These are phyloP conservation scores for Pungitius pungitius DNA, from an alignment of 2,113 vertebrate genomes.

Conservation along the genomic window DNA sequence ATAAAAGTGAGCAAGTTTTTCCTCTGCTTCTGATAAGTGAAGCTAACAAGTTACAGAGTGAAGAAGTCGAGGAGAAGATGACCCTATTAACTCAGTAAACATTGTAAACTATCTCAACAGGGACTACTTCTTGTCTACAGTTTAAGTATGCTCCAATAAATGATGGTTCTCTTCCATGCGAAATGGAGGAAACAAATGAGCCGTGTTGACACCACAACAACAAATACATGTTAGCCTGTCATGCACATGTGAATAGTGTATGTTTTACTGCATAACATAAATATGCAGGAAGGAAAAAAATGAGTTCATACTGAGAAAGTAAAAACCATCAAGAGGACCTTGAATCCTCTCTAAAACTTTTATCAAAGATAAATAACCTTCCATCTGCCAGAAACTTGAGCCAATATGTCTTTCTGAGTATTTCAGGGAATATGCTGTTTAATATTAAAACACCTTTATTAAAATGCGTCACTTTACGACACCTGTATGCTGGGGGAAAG, in stretches of 20 bases:
- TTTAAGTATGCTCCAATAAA: constrained; percentile 3
- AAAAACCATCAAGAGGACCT: neutral
- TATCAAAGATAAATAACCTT: neutral
- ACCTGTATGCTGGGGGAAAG: constrained; percentile 32
- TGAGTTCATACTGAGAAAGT: neutral
- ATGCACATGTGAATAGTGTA: neutral
- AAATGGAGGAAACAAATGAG: neutral
- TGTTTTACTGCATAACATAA: neutral
- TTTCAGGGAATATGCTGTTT: constrained; percentile 14
- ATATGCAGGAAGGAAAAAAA: no score
- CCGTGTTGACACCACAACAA: neutral
- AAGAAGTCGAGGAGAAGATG: no score
- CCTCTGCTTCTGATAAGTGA: no score
- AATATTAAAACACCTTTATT: constrained; percentile 33
- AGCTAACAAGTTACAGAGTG: no score
- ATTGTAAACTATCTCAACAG: neutral
- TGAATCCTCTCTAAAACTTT: neutral
- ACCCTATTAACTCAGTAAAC: no score
- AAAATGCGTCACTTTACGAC: constrained; percentile 29
- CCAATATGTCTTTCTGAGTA: neutral
- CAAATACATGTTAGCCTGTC: neutral
- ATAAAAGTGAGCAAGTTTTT: no score
- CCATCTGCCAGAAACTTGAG: constrained; percentile 4
- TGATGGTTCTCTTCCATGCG: constrained; percentile 1
- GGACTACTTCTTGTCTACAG: neutral